Evolutionary conservation across 2,113 vertebrate genomes (phyloP).

Genomic region (Chunga burmeisteri): DNA sequence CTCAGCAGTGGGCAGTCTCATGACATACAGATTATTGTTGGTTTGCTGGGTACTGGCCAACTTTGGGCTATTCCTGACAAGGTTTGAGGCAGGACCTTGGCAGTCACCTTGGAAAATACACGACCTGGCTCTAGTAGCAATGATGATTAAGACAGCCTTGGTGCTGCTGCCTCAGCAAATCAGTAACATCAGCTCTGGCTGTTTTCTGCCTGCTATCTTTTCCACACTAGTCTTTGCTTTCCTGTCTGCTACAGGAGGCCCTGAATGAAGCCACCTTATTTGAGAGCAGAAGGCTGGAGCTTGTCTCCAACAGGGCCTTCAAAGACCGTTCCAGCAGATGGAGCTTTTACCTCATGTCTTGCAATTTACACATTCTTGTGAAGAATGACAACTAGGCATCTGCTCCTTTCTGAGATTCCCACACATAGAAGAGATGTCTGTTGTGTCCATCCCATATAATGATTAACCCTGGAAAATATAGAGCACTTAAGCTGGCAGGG

Average conservation of each 20-base stretch:
- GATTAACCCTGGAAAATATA: background rate
- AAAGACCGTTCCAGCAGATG: constrained; percentile 56
- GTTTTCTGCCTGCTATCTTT: background rate
- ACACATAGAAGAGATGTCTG: background rate
- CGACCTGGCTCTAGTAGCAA: background rate
- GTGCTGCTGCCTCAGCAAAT: background rate
- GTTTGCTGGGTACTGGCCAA: background rate
- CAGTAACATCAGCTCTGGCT: background rate
- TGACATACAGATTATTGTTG: background rate
- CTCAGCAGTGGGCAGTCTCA: background rate
- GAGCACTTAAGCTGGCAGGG: background rate
- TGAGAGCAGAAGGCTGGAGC: background rate
- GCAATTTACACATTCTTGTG: background rate
- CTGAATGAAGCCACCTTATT: background rate
- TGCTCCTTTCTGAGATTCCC: background rate
- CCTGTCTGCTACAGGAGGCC: background rate
- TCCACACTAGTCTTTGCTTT: background rate
- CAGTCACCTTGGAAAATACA: background rate
- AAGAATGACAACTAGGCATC: background rate
- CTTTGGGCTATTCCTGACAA: background rate
- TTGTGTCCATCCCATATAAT: background rate
- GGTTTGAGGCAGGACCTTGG: background rate
- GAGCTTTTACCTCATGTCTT: constrained; percentile 54
- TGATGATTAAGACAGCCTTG: background rate
- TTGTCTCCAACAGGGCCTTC: constrained; percentile 12